Base-by-base conservation (phyloP, 2,797 vertebrate genomes). In the Mustela erminea region DNA sequence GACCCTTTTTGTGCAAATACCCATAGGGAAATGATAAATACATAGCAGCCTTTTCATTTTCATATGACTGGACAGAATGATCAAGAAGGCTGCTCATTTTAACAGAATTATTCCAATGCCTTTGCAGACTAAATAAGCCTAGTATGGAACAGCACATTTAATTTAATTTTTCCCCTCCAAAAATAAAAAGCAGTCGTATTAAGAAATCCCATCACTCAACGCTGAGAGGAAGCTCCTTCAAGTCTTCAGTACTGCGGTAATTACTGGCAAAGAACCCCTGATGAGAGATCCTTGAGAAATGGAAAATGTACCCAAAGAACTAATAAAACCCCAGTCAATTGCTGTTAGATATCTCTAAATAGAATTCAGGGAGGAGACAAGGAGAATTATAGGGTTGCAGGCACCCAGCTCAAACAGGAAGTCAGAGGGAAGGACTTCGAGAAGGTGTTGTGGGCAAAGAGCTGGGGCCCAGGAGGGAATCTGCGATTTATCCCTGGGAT, bases 141-240 rank as follows among this genome's bases (percentile, higher is more conserved):
- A 25, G 84, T 78, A 96, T 94, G 92, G 52, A 97, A 84, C 41
- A 82, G 87, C 92, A 96, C 96, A 92, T 98, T 98, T 97, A 96
- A 98, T 98, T 98, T 98, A 95, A 98, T 98, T 98, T 98, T 96
- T 96, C 86, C 81, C 97, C 94, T 97, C 54, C 75, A 96, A 98
- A 98, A 98, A 94, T 87, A 94, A 97, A 96, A 97, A 98, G 66
- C 25, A 92, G 96, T 94, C 60, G 49, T 80, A 74, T 98, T 95
- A 97, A 97, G 87, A 94, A 98, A 97, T 86, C 80, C 46, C 78
- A 87, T 98, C 97, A n/a, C 95, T 98, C 95, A 78, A 25, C 0
- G 64, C n/a, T 75, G 83, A 97, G 93, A 98, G 90, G 97, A 98
- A 97, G 97, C 87, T 86, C 49, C 92, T 98, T 96, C 93, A 97